Evolutionary conservation across 1,140 invertebrate genomes (phyloP).

Genomic region (Aphelenchoides besseyi): DNA sequence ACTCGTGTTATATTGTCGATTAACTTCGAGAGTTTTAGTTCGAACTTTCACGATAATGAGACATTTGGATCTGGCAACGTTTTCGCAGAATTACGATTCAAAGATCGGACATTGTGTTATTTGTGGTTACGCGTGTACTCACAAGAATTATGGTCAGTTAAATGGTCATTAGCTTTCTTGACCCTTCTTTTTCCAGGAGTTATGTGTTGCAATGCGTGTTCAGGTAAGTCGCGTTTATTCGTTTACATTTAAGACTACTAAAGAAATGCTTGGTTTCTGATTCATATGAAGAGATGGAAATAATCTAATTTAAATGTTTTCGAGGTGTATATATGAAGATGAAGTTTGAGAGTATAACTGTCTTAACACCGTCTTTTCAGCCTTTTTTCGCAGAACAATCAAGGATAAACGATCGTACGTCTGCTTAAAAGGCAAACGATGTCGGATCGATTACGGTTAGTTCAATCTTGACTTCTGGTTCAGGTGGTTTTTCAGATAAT

Average conservation of each 20-base stretch:
- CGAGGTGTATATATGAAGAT: too few relatives aligned
- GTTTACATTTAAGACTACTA: not conserved
- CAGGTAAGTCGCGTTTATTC: not conserved
- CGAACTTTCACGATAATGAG: too few relatives aligned
- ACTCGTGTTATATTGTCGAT: too few relatives aligned
- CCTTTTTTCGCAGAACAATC: not conserved
- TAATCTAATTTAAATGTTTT: too few relatives aligned
- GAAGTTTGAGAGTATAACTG: too few relatives aligned
- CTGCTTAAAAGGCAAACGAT: conserved; percentile 1
- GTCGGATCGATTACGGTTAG: conserved; percentile 7
- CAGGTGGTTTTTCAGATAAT: not conserved
- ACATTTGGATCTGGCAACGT: too few relatives aligned
- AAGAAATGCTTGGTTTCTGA: too few relatives aligned
- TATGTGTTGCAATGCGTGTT: not conserved
- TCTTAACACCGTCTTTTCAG: not conserved
- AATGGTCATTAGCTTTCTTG: too few relatives aligned
- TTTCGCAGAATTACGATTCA: too few relatives aligned
- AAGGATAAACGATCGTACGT: not conserved
- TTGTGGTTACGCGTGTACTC: not conserved
- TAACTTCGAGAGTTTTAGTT: too few relatives aligned
- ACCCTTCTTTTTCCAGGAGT: too few relatives aligned
- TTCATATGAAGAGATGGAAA: too few relatives aligned
- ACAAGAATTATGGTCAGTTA: conserved; percentile 2
- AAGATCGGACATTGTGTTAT: not conserved
- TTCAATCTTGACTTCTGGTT: conserved; percentile 7